These are phyloP conservation scores for Ptychadena robeensis DNA, from an alignment of 2,797 vertebrate species.

Conservation along the genomic window DNA sequence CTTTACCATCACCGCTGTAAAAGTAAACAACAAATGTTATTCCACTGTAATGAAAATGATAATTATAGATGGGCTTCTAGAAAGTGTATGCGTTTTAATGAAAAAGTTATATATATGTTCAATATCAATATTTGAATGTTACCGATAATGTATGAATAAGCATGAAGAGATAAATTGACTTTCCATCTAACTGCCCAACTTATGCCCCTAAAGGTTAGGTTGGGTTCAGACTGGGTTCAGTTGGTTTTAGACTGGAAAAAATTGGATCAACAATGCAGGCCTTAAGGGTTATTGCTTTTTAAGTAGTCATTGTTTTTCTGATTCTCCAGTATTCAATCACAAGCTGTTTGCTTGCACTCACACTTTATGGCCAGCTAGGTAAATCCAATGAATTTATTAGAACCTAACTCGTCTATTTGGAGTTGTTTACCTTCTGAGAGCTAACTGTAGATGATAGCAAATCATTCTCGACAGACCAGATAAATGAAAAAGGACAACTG, in stretches of 20 bases:
- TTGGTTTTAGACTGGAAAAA: too few relatives aligned
- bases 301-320: too few relatives aligned
- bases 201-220: too few relatives aligned
- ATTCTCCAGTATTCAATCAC: too few relatives aligned
- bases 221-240: too few relatives aligned
- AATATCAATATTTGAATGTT: background rate
- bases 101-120: background rate
- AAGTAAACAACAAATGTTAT: background rate
- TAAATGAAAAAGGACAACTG: background rate
- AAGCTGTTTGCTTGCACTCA: background rate
- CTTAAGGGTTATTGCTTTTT: too few relatives aligned
- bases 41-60: too few relatives aligned
- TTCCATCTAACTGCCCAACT: background rate
- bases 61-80: too few relatives aligned
- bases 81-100: too few relatives aligned
- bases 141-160: slow-evolving; percentile 6
- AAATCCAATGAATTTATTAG: background rate
- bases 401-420: background rate
- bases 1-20: background rate
- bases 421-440: background rate
- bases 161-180: slow-evolving; percentile 17
- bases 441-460: background rate
- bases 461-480: background rate
- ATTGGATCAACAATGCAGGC: too few relatives aligned
- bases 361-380: background rate